Evolutionary conservation across 2,797 vertebrate genomes (phyloP).

Genomic region (Cetoscarus ocellatus): DNA sequence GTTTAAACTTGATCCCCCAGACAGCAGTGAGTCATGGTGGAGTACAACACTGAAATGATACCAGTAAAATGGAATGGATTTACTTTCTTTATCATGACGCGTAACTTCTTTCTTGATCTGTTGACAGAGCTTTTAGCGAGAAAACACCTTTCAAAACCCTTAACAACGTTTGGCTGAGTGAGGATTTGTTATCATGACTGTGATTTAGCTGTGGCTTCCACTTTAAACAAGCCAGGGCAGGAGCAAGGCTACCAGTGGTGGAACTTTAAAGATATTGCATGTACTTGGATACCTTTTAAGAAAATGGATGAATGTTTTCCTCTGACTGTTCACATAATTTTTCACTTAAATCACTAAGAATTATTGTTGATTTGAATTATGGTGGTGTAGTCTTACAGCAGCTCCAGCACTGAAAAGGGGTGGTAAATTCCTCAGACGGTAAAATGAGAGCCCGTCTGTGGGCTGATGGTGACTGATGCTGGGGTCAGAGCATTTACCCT

Average conservation of each 20-base stretch:
- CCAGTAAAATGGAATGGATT: constrained; percentile 10
- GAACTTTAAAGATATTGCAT: constrained; percentile 15
- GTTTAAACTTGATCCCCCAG: constrained; percentile 55
- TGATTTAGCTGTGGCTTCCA: constrained; percentile 34
- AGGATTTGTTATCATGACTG: constrained; percentile 46
- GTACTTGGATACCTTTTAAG: background rate
- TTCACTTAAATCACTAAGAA: constrained; percentile 8
- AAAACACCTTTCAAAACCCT: constrained; percentile 13
- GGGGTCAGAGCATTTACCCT: constrained; percentile 67
- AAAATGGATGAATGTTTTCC: constrained; percentile 10
- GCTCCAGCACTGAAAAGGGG: constrained; percentile 19
- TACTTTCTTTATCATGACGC: constrained; percentile 39
- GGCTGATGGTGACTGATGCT: constrained; percentile 75
- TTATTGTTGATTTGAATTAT: constrained; percentile 29
- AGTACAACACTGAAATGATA: constrained; percentile 13
- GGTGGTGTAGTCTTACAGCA: constrained; percentile 28
- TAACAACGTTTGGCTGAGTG: constrained; percentile 25
- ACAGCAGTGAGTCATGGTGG: constrained; percentile 51
- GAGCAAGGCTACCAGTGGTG: background rate
- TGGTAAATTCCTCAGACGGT: constrained; percentile 60
- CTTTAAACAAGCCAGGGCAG: constrained; percentile 32
- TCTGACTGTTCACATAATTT: background rate
- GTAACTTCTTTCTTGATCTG: constrained; percentile 35
- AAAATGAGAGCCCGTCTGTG: constrained; percentile 67
- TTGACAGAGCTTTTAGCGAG: constrained; percentile 25